phyloP scores from a whole-genome alignment of 2,797 vertebrate species.

The Meriones psammophilus region DNA sequence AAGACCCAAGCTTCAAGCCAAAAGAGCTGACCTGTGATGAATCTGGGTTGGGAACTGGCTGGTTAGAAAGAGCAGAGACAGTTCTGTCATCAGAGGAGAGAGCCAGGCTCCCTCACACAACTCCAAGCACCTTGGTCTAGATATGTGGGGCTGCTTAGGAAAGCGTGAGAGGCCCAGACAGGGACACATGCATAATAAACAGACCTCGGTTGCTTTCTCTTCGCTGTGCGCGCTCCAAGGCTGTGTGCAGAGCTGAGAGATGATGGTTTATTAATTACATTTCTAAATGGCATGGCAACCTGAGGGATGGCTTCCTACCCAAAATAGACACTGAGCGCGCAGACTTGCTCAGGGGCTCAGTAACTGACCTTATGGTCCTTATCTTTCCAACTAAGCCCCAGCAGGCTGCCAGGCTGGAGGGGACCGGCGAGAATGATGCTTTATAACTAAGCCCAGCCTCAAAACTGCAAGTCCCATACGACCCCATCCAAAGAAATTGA shows the following conservation, averaged over 20 bases:
- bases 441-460: not conserved
- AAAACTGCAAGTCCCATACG: not conserved
- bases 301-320: conserved; percentile 55
- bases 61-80: not conserved
- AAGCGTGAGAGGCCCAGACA: not conserved
- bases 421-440: not conserved
- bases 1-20: not conserved
- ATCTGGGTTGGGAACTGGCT: not conserved
- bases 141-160: not conserved
- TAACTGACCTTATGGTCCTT: conserved; percentile 38
- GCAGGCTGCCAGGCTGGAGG: not conserved
- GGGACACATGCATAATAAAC: conserved; percentile 13
- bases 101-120: not conserved
- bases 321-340: conserved; percentile 70
- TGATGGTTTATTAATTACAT: conserved; percentile 77
- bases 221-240: not conserved
- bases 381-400: not conserved
- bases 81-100: not conserved
- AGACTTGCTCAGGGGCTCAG: conserved; percentile 49
- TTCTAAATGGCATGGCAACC: conserved; percentile 75
- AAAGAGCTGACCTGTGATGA: not conserved
- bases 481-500: not conserved
- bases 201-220: not conserved
- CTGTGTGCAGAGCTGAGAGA: conserved; percentile 23
- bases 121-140: conserved; percentile 23